phyloP scores from a whole-genome alignment of 2,888 invertebrate genomes.

The Cryptus armator region DNA sequence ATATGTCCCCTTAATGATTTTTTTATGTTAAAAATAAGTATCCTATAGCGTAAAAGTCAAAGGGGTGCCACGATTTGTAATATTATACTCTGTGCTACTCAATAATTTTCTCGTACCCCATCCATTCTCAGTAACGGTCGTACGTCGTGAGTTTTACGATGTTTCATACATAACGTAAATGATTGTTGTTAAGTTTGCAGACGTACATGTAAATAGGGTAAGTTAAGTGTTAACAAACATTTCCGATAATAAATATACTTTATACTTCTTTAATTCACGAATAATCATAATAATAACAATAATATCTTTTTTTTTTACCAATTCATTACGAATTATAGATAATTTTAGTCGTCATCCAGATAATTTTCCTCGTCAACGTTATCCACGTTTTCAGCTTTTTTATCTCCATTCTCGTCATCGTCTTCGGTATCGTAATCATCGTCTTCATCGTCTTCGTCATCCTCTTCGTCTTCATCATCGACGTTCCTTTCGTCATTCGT shows the following conservation, averaged over 20 bases:
- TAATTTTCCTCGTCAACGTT: no score
- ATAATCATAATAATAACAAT: no score
- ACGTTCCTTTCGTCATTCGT: not conserved
- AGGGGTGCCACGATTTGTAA: no score
- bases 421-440: slow-evolving; percentile 1
- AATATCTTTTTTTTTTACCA: no score
- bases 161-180: slow-evolving; percentile 44
- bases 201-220: slow-evolving; percentile 78
- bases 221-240: slow-evolving; percentile 75
- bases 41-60: no score
- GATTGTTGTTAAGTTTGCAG: slow-evolving; percentile 73
- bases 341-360: no score
- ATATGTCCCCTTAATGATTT: no score
- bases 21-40: no score
- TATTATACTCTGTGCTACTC: no score
- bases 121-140: slow-evolving; percentile 30
- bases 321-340: no score
- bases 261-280: no score
- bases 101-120: not conserved
- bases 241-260: not conserved
- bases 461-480: not conserved
- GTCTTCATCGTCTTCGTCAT: not conserved
- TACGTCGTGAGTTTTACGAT: slow-evolving; percentile 25
- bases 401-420: not conserved
- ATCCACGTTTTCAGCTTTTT: not conserved